These are phyloP conservation scores for Theocolax elegans DNA, from an alignment of 1,140 invertebrate species.

Conservation along the genomic window DNA sequence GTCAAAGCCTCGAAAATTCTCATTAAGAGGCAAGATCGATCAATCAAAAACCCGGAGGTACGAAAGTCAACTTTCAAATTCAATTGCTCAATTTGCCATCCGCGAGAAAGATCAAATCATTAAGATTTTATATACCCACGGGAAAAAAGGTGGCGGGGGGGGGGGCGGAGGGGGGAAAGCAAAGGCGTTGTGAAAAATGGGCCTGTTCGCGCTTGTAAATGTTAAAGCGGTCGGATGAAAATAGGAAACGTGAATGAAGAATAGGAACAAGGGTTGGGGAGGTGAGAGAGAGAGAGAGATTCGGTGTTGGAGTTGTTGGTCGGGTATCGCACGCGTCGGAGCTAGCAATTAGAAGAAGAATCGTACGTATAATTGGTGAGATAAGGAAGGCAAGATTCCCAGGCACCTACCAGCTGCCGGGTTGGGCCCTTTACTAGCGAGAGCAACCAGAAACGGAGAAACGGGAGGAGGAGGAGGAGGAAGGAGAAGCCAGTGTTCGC, in stretches of 20 bases:
- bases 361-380: slow-evolving; percentile 55
- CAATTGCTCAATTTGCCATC: slow-evolving; percentile 29
- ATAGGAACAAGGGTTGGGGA: slow-evolving; percentile 18
- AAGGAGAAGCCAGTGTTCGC: slow-evolving; percentile 19
- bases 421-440: slow-evolving; percentile 4
- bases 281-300: background rate
- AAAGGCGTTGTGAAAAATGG: slow-evolving; percentile 6
- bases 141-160: background rate
- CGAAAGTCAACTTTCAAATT: slow-evolving; percentile 10
- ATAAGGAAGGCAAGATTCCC: slow-evolving; percentile 58
- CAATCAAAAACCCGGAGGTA: background rate
- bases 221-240: background rate
- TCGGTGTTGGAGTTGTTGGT: no score
- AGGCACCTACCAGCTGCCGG: slow-evolving; percentile 59
- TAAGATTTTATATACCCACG: no score
- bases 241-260: no score
- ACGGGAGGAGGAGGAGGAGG: slow-evolving; percentile 26
- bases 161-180: background rate
- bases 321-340: no score
- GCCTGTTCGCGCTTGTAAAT: slow-evolving; percentile 17
- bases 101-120: background rate
- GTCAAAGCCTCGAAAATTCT: slow-evolving; percentile 3
- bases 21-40: slow-evolving; percentile 14
- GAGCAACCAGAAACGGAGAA: slow-evolving; percentile 14
- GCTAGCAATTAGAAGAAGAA: slow-evolving; percentile 23